A percentile compares a stretch with the other conserved stretches of the same genome.
These are phyloP conservation scores for Vidua chalybeata DNA, from an alignment of 2,113 vertebrate genomes.

Conservation along the genomic window DNA sequence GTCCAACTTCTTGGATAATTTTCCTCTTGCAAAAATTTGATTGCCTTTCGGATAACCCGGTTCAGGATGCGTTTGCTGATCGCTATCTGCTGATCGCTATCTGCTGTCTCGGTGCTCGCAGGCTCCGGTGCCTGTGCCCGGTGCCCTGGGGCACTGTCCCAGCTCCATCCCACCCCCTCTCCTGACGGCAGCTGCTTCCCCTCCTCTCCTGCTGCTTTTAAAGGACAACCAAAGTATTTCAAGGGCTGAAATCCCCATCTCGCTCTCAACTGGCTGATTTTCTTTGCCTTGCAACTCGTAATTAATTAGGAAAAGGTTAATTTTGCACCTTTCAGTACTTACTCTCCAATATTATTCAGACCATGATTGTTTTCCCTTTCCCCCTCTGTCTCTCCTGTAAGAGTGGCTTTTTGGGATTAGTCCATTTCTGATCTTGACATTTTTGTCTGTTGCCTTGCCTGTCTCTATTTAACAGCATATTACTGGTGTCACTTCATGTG, in stretches of 20 bases:
- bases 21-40: neutral
- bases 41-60: neutral
- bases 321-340: neutral
- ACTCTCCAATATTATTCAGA: neutral
- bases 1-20: neutral
- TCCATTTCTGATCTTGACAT: neutral
- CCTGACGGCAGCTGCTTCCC: neutral
- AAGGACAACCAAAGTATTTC: neutral
- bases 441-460: neutral
- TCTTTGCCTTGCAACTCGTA: neutral
- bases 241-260: neutral
- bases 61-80: neutral
- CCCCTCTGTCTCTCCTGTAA: neutral
- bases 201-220: neutral
- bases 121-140: neutral
- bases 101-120: neutral
- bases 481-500: neutral
- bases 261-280: neutral
- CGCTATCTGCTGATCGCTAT: neutral
- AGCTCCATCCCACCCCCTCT: neutral
- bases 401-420: neutral
- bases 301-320: constrained; percentile 27
- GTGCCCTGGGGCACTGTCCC: rapidly evolving
- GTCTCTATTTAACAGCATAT: neutral
- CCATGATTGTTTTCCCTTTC: neutral